phyloP scores from a whole-genome alignment of 1,140 invertebrate species.

The Dinoponera quadriceps region DNA sequence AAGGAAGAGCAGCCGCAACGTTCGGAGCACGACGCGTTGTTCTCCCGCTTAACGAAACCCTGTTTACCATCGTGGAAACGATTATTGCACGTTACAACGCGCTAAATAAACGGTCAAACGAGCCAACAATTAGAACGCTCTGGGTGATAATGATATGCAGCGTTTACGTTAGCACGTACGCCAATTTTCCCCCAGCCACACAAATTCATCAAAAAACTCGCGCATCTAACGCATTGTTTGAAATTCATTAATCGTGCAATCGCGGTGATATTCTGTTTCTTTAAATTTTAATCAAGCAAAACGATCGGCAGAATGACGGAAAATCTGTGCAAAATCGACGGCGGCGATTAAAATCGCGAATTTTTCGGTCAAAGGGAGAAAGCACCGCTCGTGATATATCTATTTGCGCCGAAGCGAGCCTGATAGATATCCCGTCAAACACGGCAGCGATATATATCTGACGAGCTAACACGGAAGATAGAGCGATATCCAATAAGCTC shows the following conservation, averaged over 20 bases:
- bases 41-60: conserved; percentile 27
- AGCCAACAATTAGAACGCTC: conserved; percentile 27
- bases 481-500: conserved; percentile 52
- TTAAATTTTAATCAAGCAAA: background rate
- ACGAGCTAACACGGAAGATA: conserved; percentile 46
- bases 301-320: background rate
- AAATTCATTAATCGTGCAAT: background rate
- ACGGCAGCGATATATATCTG: conserved; percentile 39
- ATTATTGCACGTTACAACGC: conserved; percentile 26
- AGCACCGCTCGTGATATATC: conserved; percentile 21
- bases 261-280: background rate
- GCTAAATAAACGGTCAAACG: conserved; percentile 42
- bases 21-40: conserved; percentile 33
- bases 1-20: conserved; percentile 10
- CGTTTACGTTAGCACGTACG: conserved; percentile 4
- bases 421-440: conserved; percentile 56
- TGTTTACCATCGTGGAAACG: conserved; percentile 20
- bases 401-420: conserved; percentile 30
- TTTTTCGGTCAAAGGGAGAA: background rate
- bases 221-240: background rate
- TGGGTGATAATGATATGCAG: conserved; percentile 13
- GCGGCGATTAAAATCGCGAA: conserved; percentile 26
- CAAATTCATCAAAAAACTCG: background rate
- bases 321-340: background rate
- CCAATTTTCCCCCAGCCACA: background rate